Base-by-base conservation (phyloP, 2,888 invertebrate species). In the Phortica magna region DNA sequence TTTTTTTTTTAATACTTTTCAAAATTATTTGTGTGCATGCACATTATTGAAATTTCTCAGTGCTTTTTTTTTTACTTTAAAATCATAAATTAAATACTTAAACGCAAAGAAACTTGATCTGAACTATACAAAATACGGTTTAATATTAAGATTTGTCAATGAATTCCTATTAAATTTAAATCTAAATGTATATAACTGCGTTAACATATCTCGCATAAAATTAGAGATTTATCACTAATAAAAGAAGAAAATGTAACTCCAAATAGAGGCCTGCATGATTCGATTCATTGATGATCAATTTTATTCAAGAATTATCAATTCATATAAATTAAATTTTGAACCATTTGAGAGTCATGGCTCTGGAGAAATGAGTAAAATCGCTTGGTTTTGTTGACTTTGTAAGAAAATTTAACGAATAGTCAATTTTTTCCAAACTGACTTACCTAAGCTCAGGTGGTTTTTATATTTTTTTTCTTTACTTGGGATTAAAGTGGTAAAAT, bases 151-250 rank as follows among this genome's bases (percentile, higher is more conserved):
- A 82, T 84, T 83, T 88, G 84, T 85, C 88, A 89, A 89, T 87
- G 89, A 89, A 90, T 90, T 90, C 90, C 90, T 90, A 90, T 90
- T 89, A 84, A 84, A 84, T 86, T 87, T 82, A 76, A 83, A 80
- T 77, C 48, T 48, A 9, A 31, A 31, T 48, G 48, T 48, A 48
- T 14, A 48, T 48, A 48, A 48, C 48, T 61, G 19, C 61, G 10
- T 61, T 61, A 22, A 22, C 19, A 22, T 61, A 59, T 59, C 17
- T 61, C 17, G 31, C 61, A 61, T 61, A 61, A 61, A 17, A 61
- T 61, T 19, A 6, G 19, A 61, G 19, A 61, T 17, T 48, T 48
- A 48, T 48, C 48, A 48, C 48, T 48, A 12, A 48, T 48, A 48
- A 48, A 48, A 9, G 5, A 48, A 9, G 2, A 48, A 48, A 14